phyloP scores from a whole-genome alignment of 2,888 invertebrate species.

The Colletes collaris region DNA sequence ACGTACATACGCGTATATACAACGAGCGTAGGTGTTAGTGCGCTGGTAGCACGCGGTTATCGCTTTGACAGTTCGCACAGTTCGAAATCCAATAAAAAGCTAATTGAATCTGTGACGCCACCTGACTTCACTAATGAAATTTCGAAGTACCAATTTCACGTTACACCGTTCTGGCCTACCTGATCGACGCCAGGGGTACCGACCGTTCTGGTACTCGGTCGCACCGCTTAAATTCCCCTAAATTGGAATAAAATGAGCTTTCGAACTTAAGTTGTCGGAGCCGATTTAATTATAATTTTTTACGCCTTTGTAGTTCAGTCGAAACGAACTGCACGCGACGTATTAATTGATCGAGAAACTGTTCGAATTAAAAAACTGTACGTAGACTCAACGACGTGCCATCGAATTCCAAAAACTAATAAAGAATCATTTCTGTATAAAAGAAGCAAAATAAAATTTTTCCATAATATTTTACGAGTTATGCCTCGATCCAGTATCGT shows the following conservation, averaged over 20 bases:
- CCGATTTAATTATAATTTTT: slow-evolving; percentile 59
- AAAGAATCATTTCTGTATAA: too few relatives aligned
- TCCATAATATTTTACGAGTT: too few relatives aligned
- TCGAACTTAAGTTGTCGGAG: slow-evolving; percentile 36
- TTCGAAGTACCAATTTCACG: slow-evolving; percentile 83
- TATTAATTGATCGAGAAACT: background rate
- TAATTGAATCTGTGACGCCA: slow-evolving; percentile 83
- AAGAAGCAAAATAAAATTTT: too few relatives aligned
- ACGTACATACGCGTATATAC: slow-evolving; percentile 1
- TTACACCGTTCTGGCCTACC: slow-evolving; percentile 77
- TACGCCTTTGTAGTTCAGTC: background rate
- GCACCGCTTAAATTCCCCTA: slow-evolving; percentile 70
- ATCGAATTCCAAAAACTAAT: background rate
- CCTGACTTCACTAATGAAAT: slow-evolving; percentile 83
- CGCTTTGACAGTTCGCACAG: slow-evolving; percentile 82
- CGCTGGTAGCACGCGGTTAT: slow-evolving; percentile 69
- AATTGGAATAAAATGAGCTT: slow-evolving; percentile 77
- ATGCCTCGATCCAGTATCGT: too few relatives aligned
- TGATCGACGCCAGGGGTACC: slow-evolving; percentile 53
- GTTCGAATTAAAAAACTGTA: background rate
- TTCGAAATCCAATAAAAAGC: slow-evolving; percentile 82
- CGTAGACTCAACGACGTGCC: too few relatives aligned
- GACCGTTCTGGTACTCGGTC: slow-evolving; percentile 71
- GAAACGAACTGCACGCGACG: background rate
- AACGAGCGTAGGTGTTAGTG: slow-evolving; percentile 27